Evolutionary conservation across 2,797 vertebrate species (phyloP).

Genomic region (Alosa sapidissima): DNA sequence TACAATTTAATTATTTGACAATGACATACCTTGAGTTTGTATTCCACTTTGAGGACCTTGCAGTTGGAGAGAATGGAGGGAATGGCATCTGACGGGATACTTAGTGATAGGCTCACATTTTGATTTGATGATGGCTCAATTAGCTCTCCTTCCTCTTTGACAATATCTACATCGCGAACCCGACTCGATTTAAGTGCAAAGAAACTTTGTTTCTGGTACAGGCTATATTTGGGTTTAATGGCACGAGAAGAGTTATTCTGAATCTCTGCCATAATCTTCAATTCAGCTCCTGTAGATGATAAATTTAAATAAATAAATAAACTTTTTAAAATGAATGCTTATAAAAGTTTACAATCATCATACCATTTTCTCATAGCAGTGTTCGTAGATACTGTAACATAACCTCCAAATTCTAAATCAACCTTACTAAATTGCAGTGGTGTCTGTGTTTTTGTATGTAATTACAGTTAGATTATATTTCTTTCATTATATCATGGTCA

Average conservation of each 20-base stretch:
- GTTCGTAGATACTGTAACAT: background rate
- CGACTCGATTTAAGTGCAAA: constrained; percentile 82
- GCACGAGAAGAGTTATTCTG: constrained; percentile 86
- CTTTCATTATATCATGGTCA: background rate
- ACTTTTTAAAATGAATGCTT: too few relatives aligned
- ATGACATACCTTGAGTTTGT: constrained; percentile 84
- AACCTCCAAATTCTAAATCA: background rate
- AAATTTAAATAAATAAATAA: background rate
- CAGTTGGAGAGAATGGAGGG: constrained; percentile 82
- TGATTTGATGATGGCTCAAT: constrained; percentile 78
- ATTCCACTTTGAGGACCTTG: constrained; percentile 83
- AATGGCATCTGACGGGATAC: constrained; percentile 77
- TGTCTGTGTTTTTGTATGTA: background rate
- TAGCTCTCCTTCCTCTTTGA: constrained; percentile 83
- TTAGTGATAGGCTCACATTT: constrained; percentile 78
- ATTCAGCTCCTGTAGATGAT: constrained; percentile 78
- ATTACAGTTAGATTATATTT: background rate
- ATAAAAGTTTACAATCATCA: background rate
- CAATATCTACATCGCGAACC: constrained; percentile 77
- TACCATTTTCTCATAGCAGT: background rate
- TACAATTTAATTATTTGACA: background rate
- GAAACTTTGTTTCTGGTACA: constrained; percentile 87
- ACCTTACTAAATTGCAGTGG: background rate
- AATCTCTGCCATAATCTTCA: constrained; percentile 83
- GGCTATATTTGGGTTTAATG: constrained; percentile 87